Evolutionary conservation across 2,888 invertebrate species (phyloP).

Genomic region (Andricus curvator): DNA sequence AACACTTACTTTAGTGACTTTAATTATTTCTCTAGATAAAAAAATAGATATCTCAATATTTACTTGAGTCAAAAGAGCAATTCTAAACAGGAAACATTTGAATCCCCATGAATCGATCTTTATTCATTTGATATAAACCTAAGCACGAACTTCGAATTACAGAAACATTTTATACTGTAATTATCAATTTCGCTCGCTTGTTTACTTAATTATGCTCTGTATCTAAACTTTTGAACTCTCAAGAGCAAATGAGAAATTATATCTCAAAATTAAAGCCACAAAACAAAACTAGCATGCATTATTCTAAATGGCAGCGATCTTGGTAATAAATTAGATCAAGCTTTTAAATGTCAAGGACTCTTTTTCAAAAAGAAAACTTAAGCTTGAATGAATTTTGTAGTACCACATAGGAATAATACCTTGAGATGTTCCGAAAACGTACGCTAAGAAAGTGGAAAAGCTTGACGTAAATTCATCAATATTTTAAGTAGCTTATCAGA

Average conservation of each 20-base stretch:
- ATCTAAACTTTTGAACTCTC: neutral
- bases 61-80: too few species aligned
- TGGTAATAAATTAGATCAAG: too few species aligned
- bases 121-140: neutral
- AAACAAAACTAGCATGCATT: too few species aligned
- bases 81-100: too few species aligned
- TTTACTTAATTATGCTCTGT: slow-evolving; percentile 19
- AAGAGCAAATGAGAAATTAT: too few species aligned
- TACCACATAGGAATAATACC: neutral
- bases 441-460: slow-evolving; percentile 28
- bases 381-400: neutral
- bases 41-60: too few species aligned
- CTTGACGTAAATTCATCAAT: slow-evolving; percentile 3
- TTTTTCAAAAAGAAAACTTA: neutral
- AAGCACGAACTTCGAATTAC: neutral
- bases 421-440: slow-evolving; percentile 8
- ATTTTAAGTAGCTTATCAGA: slow-evolving; percentile 1
- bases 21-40: too few species aligned
- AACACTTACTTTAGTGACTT: too few species aligned
- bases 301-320: too few species aligned
- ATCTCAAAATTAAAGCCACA: too few species aligned
- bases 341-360: too few species aligned
- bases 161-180: neutral
- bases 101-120: too few species aligned
- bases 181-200: slow-evolving; percentile 18